phyloP scores from a whole-genome alignment of 2,888 invertebrate genomes.

The Crepidodera aurea region DNA sequence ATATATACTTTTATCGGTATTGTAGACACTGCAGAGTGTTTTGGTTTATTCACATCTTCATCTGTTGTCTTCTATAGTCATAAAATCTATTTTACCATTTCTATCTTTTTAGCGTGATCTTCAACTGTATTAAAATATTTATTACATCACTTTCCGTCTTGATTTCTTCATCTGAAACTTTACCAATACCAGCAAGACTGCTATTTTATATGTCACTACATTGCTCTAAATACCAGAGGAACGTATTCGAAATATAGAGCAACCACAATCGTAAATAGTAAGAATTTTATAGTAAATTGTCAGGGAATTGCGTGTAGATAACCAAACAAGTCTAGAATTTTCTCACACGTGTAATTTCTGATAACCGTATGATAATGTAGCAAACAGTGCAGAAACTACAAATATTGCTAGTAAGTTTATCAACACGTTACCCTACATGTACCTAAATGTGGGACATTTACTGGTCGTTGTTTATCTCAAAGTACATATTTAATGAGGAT shows the following conservation, averaged over 20 bases:
- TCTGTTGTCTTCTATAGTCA: too few species aligned
- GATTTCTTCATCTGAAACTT: too few species aligned
- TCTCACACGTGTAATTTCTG: neutral
- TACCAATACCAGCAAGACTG: too few species aligned
- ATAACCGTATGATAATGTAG: conserved; percentile 17
- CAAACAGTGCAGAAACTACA: conserved; percentile 23
- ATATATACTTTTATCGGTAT: too few species aligned
- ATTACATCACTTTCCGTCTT: too few species aligned
- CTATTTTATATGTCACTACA: too few species aligned
- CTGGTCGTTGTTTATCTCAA: neutral
- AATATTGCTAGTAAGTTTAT: conserved; percentile 20
- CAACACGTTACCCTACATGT: neutral
- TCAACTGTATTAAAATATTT: too few species aligned
- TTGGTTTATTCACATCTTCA: too few species aligned
- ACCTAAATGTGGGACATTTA: conserved; percentile 4
- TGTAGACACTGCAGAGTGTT: too few species aligned
- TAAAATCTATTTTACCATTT: too few species aligned
- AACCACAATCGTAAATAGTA: neutral
- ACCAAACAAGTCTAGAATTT: neutral
- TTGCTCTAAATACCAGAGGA: too few species aligned
- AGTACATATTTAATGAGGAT: conserved; percentile 4
- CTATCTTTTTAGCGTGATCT: too few species aligned
- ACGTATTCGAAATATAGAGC: neutral
- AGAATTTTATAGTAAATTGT: neutral
- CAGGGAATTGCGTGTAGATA: neutral